Base-by-base conservation (phyloP, 1,140 invertebrate species). In the Heliconius nattereri region DNA sequence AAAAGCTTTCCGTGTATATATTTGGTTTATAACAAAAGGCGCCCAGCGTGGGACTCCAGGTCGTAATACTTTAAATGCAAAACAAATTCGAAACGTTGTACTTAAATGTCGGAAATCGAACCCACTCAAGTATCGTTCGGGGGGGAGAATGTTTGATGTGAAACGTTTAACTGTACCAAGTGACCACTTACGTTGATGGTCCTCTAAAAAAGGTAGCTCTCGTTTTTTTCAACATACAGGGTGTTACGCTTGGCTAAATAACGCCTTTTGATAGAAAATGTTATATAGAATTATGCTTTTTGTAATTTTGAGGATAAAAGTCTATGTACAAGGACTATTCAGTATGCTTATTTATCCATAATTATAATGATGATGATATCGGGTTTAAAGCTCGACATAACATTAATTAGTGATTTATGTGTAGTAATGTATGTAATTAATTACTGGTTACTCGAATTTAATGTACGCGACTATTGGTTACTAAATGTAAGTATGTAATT, bases 91-190 rank as follows among this genome's bases (percentile, higher is more conserved):
- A 76, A 60, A 40, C 76, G 49, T 73, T 45, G 45, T 73, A 37
- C 26, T 79, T 54, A 54, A 76, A 79, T 71, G 35, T 75, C 60
- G 78, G 71, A 79, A 73, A 79, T 82, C 78, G 81, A 82, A 75
- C 78, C 45, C 71, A 79, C 75, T 79, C n/a, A 72, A 79, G 75
- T 66, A 57, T n/a, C 71, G 49, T 75, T 77, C 71, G 35, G 52
- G 71, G 71, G 75, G 60, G 66, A 81, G 79, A 76, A 79, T 79
- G 81, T 82, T 82, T 79, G 78, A 82, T 79, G 78, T 79, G 73
- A 76, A 81, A 73, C 76, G 60, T 79, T 78, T 78, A 81, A 52
- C 73, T 81, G 49, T 72, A 77, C 72, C 76, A 73, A 81, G 77
- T 78, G 80, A 82, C 57, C 81, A 76, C 81, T 82, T 79, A 73